phyloP scores from a whole-genome alignment of 1,140 invertebrate genomes.

The Pristionchus pacificus region DNA sequence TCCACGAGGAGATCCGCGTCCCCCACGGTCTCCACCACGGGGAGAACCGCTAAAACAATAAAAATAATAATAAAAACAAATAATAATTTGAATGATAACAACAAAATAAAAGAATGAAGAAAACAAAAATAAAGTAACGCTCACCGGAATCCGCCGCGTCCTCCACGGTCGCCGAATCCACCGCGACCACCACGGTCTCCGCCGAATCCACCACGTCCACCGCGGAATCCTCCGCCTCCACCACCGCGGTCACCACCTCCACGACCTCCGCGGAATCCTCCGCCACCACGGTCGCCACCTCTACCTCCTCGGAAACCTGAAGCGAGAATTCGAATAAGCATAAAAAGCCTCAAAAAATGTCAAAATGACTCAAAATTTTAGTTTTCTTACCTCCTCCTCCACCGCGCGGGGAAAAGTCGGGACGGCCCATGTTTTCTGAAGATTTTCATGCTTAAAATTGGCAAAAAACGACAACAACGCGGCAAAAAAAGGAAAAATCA shows the following conservation, averaged over 20 bases:
- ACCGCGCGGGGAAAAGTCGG: constrained; percentile 33
- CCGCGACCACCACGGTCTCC: constrained; percentile 32
- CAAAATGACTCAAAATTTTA: not conserved
- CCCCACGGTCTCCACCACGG: constrained; percentile 19
- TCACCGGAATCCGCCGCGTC: too few species aligned
- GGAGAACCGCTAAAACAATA: constrained; percentile 11
- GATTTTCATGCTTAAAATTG: not conserved
- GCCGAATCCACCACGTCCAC: constrained; percentile 16
- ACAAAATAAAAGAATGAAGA: not conserved
- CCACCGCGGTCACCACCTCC: not conserved
- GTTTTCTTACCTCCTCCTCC: constrained; percentile 33
- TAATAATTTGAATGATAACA: constrained; percentile 2
- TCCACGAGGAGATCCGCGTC: constrained; percentile 40
- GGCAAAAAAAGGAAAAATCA: too few species aligned
- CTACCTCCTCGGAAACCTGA: constrained; percentile 19
- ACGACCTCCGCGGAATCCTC: constrained; percentile 22
- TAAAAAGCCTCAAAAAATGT: too few species aligned
- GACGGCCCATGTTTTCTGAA: constrained; percentile 37
- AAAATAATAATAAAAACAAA: not conserved
- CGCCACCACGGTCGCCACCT: constrained; percentile 35
- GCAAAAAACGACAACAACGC: constrained; percentile 5
- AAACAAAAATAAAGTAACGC: too few species aligned
- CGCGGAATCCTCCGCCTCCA: constrained; percentile 11
- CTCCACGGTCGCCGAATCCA: constrained; percentile 32
- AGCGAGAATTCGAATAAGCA: too few species aligned